These are phyloP conservation scores for Helogale parvula DNA, from an alignment of 2,113 vertebrate genomes.

Conservation along the genomic window DNA sequence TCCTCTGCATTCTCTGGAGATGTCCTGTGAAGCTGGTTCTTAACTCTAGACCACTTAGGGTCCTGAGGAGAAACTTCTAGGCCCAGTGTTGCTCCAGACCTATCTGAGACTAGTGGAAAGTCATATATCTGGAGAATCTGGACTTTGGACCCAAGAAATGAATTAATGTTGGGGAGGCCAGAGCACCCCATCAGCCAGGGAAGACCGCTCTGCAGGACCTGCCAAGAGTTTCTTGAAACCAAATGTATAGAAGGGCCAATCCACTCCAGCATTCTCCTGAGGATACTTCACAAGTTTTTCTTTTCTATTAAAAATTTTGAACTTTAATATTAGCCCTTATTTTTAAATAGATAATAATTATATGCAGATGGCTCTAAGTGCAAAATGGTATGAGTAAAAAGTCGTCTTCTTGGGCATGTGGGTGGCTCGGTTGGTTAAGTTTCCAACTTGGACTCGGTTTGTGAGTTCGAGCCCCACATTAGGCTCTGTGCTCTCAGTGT, in stretches of 20 bases:
- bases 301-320: background rate
- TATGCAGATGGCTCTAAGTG: background rate
- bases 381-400: no score
- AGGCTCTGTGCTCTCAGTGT: no score
- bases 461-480: no score
- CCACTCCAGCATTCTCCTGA: background rate
- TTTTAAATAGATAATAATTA: background rate
- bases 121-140: background rate
- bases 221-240: background rate
- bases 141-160: accelerated
- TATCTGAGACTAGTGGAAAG: background rate
- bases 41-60: background rate
- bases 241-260: background rate
- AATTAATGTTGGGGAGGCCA: background rate
- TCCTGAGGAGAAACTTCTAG: background rate
- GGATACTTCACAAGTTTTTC: background rate
- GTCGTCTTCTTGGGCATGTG: background rate
- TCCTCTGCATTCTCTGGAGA: background rate
- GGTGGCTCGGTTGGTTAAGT: no score
- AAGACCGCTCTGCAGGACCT: background rate
- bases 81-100: background rate
- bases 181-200: background rate
- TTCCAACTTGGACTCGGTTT: no score
- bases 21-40: background rate
- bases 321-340: background rate